Evolutionary conservation across 2,888 invertebrate species (phyloP), one percentile per base, ranked within the genome.

Genomic region (Salticus scenicus): DNA sequence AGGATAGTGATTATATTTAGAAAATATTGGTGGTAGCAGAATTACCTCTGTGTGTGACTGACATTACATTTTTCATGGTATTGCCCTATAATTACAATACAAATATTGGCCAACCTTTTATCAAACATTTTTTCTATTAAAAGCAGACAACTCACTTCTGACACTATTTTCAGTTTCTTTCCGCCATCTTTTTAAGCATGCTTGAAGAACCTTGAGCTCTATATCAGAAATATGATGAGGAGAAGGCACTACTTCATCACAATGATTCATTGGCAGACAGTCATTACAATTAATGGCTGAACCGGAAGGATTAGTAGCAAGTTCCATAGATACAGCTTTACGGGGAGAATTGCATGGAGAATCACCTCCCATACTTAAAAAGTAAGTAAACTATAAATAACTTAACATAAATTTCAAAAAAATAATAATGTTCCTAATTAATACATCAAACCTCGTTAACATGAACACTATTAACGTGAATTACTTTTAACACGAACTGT

Each of bases 151-250:
- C 70, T 79, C 79, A 91, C 91, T 91, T 90, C 90, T 89, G 24
- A 92, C 91, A 87, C 91, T 91, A 75, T 87, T 88, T 87, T 91
- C 91, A 33, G 92, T 91, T 87, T 92, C 92, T 37, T 90, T 90
- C 81, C 91, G 88, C 92, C 92, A 92, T 30, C 92, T 89, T 72
- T 89, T 89, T 37, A 92, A 89, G 88, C 92, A 92, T 28, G 89
- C 88, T 85, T 91, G 91, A 14, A 92, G 88, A n/a, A 91, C 90
- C 30, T 88, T 79, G 41, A 91, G 89, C 87, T 92, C 92, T 1
- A 89, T 84, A 2, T 90, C 90, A 7, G 90, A 89, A 12, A 91
- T 90, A 81, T 90, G 89, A 37, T 89, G 89, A 1, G 92, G 91
- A 28, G 89, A 88, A 8, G 91, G 91, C 41, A 74, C 82, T 69